Percentiles rank a stretch among this genome's conserved stretches.
phyloP scores from a whole-genome alignment of 2,888 invertebrate species.

The Labia minor region DNA sequence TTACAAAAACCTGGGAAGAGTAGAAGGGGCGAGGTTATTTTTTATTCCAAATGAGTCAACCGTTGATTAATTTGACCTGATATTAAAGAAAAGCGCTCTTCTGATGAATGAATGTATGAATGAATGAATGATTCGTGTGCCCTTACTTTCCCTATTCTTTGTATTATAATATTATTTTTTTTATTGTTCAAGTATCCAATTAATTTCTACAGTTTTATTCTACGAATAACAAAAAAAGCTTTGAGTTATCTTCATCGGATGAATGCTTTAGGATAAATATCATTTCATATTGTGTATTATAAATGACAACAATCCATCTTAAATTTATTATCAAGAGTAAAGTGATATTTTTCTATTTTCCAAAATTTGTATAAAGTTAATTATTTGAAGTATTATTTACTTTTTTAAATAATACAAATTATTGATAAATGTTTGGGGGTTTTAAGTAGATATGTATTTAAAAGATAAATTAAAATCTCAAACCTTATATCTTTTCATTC shows the following conservation, averaged over 20 bases:
- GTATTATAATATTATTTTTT: neutral
- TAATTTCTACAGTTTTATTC: conserved; percentile 4
- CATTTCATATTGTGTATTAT: neutral
- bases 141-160: conserved; percentile 4
- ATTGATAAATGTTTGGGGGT: too few relatives aligned
- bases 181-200: conserved; percentile 13
- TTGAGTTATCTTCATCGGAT: neutral
- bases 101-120: neutral
- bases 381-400: too few relatives aligned
- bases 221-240: neutral
- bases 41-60: neutral
- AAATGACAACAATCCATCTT: too few relatives aligned
- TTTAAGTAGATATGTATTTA: too few relatives aligned
- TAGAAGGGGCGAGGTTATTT: conserved; percentile 3
- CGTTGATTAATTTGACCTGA: neutral
- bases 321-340: too few relatives aligned
- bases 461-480: too few relatives aligned
- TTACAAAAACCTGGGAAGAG: neutral
- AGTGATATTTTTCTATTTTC: too few relatives aligned
- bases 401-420: too few relatives aligned
- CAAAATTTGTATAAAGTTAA: too few relatives aligned
- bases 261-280: neutral
- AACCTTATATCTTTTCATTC: too few relatives aligned
- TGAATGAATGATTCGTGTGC: too few relatives aligned
- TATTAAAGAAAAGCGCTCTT: conserved; percentile 6